A percentile compares a stretch with the other conserved stretches of the same genome.
phyloP scores from a whole-genome alignment of 2,113 vertebrate species.

The Puma concolor region DNA sequence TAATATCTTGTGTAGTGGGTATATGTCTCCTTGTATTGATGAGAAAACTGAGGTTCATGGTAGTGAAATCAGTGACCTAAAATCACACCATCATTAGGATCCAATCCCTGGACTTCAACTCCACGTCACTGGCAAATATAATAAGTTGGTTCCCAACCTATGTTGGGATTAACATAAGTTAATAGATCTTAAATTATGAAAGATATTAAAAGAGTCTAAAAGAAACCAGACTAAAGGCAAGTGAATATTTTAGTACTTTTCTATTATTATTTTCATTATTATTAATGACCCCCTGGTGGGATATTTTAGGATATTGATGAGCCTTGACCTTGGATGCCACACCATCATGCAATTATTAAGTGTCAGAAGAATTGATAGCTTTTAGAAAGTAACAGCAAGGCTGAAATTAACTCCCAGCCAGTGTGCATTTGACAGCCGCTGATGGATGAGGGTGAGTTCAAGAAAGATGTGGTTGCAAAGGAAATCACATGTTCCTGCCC shows the following conservation, averaged over 20 bases:
- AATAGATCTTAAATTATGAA: slow-evolving; percentile 67
- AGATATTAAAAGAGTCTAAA: slow-evolving; percentile 49
- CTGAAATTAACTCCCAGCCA: slow-evolving; percentile 61
- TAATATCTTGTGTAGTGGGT: not conserved
- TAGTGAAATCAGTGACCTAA: not conserved
- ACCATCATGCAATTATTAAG: slow-evolving; percentile 50
- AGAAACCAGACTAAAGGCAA: slow-evolving; percentile 62
- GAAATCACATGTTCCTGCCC: not conserved
- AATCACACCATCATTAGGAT: not conserved
- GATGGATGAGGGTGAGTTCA: slow-evolving; percentile 34
- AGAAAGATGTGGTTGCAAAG: not conserved
- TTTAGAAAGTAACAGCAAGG: slow-evolving; percentile 55
- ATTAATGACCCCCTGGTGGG: slow-evolving; percentile 71
- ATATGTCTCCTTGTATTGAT: not conserved
- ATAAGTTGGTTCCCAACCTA: slow-evolving; percentile 29
- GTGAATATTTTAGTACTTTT: slow-evolving; percentile 69
- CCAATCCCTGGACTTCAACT: not conserved
- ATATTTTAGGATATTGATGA: slow-evolving; percentile 72
- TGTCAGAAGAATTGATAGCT: slow-evolving; percentile 70
- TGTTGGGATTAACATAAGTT: slow-evolving; percentile 45
- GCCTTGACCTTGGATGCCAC: slow-evolving; percentile 60
- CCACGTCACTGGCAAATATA: not conserved
- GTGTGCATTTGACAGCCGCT: not conserved
- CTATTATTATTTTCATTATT: slow-evolving; percentile 79
- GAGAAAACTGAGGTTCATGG: not conserved